Conservation (phyloP, 2,113 vertebrate species). For the Oenanthe oenanthe region DNA sequence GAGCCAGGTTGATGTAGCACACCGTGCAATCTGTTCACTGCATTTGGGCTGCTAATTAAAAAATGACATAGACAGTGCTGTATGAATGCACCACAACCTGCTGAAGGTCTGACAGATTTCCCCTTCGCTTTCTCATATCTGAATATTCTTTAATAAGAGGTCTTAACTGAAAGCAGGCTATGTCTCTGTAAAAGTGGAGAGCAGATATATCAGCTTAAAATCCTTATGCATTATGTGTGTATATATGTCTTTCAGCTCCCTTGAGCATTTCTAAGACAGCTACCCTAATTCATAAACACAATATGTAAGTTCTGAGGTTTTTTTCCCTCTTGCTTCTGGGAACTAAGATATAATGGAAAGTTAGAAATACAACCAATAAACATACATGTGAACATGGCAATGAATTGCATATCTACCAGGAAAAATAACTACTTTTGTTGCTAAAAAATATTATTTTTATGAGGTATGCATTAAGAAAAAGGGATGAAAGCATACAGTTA, state of each 20-base stretch:
- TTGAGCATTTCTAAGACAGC: conserved; percentile 44
- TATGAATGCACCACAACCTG: conserved; percentile 74
- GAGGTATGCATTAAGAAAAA: conserved; percentile 48
- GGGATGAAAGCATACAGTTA: background rate
- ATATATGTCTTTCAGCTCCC: conserved; percentile 10
- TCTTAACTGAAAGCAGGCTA: conserved; percentile 67
- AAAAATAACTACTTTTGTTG: conserved; percentile 34
- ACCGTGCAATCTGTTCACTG: conserved; percentile 74
- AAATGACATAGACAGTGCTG: conserved; percentile 62
- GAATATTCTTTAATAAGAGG: conserved; percentile 73
- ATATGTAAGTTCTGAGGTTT: conserved; percentile 56
- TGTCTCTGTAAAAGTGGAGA: conserved; percentile 15
- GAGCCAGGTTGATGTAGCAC: conserved; percentile 69
- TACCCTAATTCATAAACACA: conserved; percentile 14
- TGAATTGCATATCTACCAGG: conserved; percentile 31
- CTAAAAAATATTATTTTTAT: conserved; percentile 65
- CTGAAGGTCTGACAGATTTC: conserved; percentile 77
- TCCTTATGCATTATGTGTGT: background rate
- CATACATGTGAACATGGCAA: conserved; percentile 56
- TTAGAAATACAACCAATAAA: conserved; percentile 52
- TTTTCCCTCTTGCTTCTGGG: conserved; percentile 48
- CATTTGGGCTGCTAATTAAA: conserved; percentile 78
- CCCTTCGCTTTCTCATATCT: conserved; percentile 71
- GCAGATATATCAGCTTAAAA: conserved; percentile 51
- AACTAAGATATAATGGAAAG: conserved; percentile 42